phyloP scores from a whole-genome alignment of 2,113 vertebrate genomes.

The Bufo bufo region DNA sequence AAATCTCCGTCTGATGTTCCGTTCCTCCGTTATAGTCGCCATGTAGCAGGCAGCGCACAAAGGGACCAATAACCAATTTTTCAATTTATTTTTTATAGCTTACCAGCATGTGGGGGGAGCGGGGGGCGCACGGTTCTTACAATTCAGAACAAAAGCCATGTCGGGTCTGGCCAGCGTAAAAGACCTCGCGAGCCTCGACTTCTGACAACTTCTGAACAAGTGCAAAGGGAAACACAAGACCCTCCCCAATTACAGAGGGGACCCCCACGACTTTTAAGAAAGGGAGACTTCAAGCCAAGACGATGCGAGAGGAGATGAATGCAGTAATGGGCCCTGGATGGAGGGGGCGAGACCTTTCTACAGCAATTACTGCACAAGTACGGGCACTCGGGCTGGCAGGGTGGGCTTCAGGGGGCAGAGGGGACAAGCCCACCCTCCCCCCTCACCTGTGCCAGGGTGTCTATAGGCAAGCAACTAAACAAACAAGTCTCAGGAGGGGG shows the following conservation, averaged over 20 bases:
- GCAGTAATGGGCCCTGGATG: not conserved
- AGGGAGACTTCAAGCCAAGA: slow-evolving; percentile 34
- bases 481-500: not conserved
- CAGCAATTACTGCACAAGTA: slow-evolving; percentile 26
- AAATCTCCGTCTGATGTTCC: not conserved
- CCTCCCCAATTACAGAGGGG: slow-evolving; percentile 33
- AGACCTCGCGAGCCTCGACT: not conserved
- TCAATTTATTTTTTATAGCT: not conserved
- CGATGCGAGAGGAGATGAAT: not conserved
- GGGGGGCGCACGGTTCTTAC: not conserved
- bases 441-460: not conserved
- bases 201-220: not conserved
- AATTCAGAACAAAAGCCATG: not conserved
- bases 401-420: slow-evolving; percentile 22
- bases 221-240: not conserved
- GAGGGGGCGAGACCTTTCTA: slow-evolving; percentile 8
- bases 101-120: not conserved
- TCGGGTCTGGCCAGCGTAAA: not conserved
- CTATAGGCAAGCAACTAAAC: slow-evolving; percentile 1
- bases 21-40: not conserved
- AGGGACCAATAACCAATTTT: not conserved
- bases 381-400: not conserved
- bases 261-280: slow-evolving; percentile 20
- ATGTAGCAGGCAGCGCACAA: too few species aligned
- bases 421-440: slow-evolving; percentile 1